Evolutionary conservation across 2,888 invertebrate genomes (phyloP).

Genomic region (Macaria notata): DNA sequence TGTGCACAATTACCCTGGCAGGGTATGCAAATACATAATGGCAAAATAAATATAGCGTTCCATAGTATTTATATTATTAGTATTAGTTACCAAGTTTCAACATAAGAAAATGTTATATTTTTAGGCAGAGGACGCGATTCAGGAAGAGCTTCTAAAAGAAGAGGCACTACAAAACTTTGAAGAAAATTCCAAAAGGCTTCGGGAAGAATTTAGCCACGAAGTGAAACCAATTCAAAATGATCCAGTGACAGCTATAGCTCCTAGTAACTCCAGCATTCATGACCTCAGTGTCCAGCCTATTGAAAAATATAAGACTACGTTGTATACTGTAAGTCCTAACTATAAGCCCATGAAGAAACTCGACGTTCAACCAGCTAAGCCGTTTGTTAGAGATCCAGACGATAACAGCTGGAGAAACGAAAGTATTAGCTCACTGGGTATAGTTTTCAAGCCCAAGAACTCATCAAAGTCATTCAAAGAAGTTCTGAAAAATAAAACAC

Average conservation of each 20-base stretch:
- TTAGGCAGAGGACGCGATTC: constrained; percentile 66
- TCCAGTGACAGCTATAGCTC: too few relatives aligned
- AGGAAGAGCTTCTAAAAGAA: constrained; percentile 64
- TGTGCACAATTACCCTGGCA: too few relatives aligned
- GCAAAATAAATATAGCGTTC: too few relatives aligned
- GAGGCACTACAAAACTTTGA: constrained; percentile 50
- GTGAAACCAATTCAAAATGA: not conserved
- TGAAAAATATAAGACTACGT: constrained; percentile 35
- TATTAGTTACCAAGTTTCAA: too few relatives aligned
- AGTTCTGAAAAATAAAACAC: constrained; percentile 74
- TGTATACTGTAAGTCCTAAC: constrained; percentile 62
- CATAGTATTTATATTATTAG: too few relatives aligned
- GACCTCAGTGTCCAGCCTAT: constrained; percentile 62
- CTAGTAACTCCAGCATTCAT: constrained; percentile 14
- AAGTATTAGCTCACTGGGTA: constrained; percentile 71
- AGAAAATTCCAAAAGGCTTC: constrained; percentile 42
- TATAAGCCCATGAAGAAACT: constrained; percentile 72
- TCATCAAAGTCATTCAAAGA: constrained; percentile 71
- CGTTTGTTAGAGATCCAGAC: constrained; percentile 65
- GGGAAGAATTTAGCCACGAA: constrained; percentile 17
- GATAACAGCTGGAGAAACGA: constrained; percentile 78
- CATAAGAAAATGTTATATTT: too few relatives aligned
- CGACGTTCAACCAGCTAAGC: constrained; percentile 63
- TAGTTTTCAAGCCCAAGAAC: constrained; percentile 75
- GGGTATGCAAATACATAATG: too few relatives aligned